phyloP scores from a whole-genome alignment of 2,888 invertebrate genomes.

The Phaedon cochleariae region DNA sequence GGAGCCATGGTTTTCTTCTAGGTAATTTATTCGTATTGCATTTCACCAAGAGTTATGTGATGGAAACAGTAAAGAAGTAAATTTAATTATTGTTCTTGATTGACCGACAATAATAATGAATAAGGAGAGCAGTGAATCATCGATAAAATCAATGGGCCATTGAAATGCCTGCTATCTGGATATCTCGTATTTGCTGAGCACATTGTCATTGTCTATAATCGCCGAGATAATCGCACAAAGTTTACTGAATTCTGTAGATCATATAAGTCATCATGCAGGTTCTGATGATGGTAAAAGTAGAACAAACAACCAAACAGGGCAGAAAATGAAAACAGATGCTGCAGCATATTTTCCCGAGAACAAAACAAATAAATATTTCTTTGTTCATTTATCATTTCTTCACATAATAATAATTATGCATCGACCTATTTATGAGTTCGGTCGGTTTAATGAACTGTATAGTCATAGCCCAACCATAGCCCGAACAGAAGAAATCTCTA shows the following conservation, averaged over 20 bases:
- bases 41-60: neutral
- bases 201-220: too few species aligned
- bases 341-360: neutral
- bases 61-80: too few species aligned
- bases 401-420: conserved; percentile 9
- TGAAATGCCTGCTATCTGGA: too few species aligned
- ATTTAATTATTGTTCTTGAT: too few species aligned
- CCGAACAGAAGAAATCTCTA: conserved; percentile 20
- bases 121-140: too few species aligned
- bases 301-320: neutral
- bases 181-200: too few species aligned
- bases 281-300: too few species aligned
- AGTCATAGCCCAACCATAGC: neutral
- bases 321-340: conserved; percentile 10
- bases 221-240: too few species aligned
- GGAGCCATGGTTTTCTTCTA: conserved; percentile 2
- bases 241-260: too few species aligned
- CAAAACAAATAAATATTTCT: neutral
- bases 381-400: conserved; percentile 8
- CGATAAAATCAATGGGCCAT: too few species aligned
- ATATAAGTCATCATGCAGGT: too few species aligned
- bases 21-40: neutral
- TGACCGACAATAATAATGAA: too few species aligned
- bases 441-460: conserved; percentile 14
- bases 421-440: conserved; percentile 16